These are phyloP conservation scores for Spilarctia lutea DNA, from an alignment of 2,888 invertebrate species.

Conservation along the genomic window DNA sequence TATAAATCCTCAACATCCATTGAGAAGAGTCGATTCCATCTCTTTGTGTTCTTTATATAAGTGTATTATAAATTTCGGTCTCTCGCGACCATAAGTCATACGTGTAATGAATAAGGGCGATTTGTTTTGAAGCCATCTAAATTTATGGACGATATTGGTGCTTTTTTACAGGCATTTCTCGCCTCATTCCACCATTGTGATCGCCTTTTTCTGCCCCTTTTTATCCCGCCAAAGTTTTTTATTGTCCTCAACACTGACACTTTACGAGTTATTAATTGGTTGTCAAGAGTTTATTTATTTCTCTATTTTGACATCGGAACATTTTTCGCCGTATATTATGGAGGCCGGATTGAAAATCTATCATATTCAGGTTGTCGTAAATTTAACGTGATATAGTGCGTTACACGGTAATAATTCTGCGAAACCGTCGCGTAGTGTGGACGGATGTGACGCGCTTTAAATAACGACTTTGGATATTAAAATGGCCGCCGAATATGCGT, in stretches of 20 bases:
- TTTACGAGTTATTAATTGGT: slow-evolving; percentile 87
- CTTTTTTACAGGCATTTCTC: slow-evolving; percentile 84
- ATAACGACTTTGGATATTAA: slow-evolving; percentile 83
- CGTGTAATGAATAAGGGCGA: slow-evolving; percentile 86
- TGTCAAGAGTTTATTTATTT: slow-evolving; percentile 86
- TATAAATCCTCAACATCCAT: slow-evolving; percentile 62
- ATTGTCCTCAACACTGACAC: slow-evolving; percentile 82
- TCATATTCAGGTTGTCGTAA: slow-evolving; percentile 86
- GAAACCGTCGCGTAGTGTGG: slow-evolving; percentile 82
- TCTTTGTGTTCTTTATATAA: slow-evolving; percentile 77
- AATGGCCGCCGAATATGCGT: slow-evolving; percentile 73
- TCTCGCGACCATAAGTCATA: slow-evolving; percentile 83
- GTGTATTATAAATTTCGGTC: slow-evolving; percentile 78
- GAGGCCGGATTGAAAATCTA: slow-evolving; percentile 85
- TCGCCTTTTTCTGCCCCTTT: slow-evolving; percentile 82
- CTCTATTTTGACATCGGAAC: slow-evolving; percentile 84
- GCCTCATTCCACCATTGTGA: slow-evolving; percentile 81
- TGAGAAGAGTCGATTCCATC: slow-evolving; percentile 61
- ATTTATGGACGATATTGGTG: slow-evolving; percentile 83
- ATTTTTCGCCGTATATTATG: slow-evolving; percentile 83
- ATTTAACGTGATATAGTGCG: slow-evolving; percentile 85
- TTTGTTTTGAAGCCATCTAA: slow-evolving; percentile 86
- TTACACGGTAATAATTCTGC: slow-evolving; percentile 84
- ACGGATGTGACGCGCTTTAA: slow-evolving; percentile 83
- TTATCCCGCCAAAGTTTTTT: slow-evolving; percentile 77